phyloP scores from a whole-genome alignment of 2,888 invertebrate genomes.

The Drosophila barbarae region DNA sequence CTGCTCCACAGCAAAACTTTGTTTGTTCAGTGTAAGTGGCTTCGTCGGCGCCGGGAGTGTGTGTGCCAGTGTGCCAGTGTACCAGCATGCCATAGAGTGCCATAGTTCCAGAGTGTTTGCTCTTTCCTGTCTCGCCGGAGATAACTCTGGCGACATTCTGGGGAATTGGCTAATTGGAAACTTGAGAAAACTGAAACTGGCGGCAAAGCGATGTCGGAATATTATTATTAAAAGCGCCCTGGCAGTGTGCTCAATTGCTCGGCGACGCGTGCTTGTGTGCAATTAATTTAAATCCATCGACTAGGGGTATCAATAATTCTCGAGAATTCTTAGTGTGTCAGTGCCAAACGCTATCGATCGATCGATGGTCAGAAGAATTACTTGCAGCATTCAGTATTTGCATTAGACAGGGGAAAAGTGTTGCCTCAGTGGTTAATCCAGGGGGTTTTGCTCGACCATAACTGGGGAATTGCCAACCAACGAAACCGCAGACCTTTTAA shows the following conservation, averaged over 20 bases:
- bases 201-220: conserved; percentile 3
- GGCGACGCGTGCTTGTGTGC: conserved; percentile 31
- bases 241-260: conserved; percentile 12
- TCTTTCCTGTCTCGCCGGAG: conserved; percentile 16
- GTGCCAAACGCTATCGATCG: conserved; percentile 24
- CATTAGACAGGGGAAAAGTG: background rate
- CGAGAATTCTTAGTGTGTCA: conserved; percentile 32
- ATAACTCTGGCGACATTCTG: conserved; percentile 3
- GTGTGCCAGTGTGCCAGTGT: background rate
- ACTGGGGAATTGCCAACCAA: conserved; percentile 6
- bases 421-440: conserved; percentile 13
- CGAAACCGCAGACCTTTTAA: conserved; percentile 11
- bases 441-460: background rate
- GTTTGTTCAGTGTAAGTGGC: conserved; percentile 36
- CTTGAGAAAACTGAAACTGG: conserved; percentile 7
- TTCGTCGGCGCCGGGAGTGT: conserved; percentile 8
- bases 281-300: conserved; percentile 32
- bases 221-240: conserved; percentile 9
- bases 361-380: conserved; percentile 6
- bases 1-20: background rate
- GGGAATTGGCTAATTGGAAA: conserved; percentile 37
- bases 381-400: conserved; percentile 3
- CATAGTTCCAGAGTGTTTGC: conserved; percentile 1
- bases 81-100: no score
- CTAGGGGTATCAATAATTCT: conserved; percentile 16